phyloP scores from a whole-genome alignment of 1,140 invertebrate species.

The Sipha flava region DNA sequence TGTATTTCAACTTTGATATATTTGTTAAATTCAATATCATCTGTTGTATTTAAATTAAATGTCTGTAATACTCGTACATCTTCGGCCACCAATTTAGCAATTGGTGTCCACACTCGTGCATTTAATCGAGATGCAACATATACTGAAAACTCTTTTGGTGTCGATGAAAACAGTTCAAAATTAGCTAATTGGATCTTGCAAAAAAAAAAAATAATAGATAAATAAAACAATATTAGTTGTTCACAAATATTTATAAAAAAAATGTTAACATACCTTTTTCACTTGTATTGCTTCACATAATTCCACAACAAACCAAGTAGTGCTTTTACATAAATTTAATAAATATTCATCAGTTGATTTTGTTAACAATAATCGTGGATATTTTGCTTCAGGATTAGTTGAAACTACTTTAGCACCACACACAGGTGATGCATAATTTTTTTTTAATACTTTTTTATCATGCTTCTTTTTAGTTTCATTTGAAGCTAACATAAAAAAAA shows the following conservation, averaged over 20 bases:
- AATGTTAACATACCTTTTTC: slow-evolving; percentile 51
- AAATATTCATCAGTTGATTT: slow-evolving; percentile 92
- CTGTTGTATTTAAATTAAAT: slow-evolving; percentile 65
- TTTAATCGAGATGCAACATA: slow-evolving; percentile 85
- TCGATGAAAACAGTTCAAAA: slow-evolving; percentile 96
- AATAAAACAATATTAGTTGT: slow-evolving; percentile 30
- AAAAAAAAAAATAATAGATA: no score
- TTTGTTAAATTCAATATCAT: slow-evolving; percentile 67
- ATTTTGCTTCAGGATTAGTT: slow-evolving; percentile 82
- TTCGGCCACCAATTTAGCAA: slow-evolving; percentile 78
- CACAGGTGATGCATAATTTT: slow-evolving; percentile 89
- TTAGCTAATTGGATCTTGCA: slow-evolving; percentile 92
- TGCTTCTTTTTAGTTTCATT: slow-evolving; percentile 19
- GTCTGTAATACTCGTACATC: slow-evolving; percentile 81
- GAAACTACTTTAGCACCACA: slow-evolving; percentile 95
- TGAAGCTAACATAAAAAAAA: background rate
- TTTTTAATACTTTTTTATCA: slow-evolving; percentile 58
- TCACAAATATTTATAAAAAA: background rate
- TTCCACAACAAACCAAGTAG: slow-evolving; percentile 94
- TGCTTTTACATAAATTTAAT: slow-evolving; percentile 83
- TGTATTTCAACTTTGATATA: slow-evolving; percentile 86
- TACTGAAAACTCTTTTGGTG: slow-evolving; percentile 80
- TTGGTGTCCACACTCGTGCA: slow-evolving; percentile 78
- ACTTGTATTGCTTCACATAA: slow-evolving; percentile 95
- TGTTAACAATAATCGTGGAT: slow-evolving; percentile 73